These are phyloP conservation scores for Danionella cerebrum DNA, from an alignment of 2,113 vertebrate genomes.

Conservation along the genomic window DNA sequence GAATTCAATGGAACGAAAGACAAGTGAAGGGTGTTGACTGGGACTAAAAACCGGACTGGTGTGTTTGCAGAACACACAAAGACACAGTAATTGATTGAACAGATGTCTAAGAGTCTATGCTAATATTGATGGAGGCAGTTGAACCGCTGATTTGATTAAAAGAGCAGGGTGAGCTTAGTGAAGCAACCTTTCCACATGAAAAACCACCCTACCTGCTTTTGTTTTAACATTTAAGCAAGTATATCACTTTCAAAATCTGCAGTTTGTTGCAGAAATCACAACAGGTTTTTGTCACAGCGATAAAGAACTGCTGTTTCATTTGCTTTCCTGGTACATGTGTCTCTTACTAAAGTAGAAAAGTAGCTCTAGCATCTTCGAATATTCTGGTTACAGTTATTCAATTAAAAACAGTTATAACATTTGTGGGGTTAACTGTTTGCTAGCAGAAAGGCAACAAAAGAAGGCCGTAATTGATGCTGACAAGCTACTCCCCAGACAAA, in stretches of 20 bases:
- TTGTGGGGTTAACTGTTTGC: not conserved
- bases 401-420: not conserved
- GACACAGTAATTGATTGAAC: not conserved
- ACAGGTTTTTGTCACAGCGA: not conserved
- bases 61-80: not conserved
- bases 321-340: not conserved
- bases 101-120: not conserved
- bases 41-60: conserved; percentile 5
- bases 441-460: conserved; percentile 3
- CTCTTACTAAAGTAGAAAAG: too few relatives aligned
- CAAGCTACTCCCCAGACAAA: not conserved
- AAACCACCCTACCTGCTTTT: not conserved
- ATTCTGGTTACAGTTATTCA: too few relatives aligned
- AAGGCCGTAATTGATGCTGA: conserved; percentile 32
- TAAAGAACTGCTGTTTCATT: not conserved
- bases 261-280: not conserved
- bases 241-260: not conserved
- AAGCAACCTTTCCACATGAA: not conserved
- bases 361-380: too few relatives aligned
- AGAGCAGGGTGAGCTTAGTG: not conserved
- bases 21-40: not conserved
- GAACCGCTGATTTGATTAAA: not conserved
- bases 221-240: not conserved
- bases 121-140: not conserved
- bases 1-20: not conserved